These are phyloP conservation scores for Capromys pilorides DNA, from an alignment of 2,797 vertebrate species.

Conservation along the genomic window DNA sequence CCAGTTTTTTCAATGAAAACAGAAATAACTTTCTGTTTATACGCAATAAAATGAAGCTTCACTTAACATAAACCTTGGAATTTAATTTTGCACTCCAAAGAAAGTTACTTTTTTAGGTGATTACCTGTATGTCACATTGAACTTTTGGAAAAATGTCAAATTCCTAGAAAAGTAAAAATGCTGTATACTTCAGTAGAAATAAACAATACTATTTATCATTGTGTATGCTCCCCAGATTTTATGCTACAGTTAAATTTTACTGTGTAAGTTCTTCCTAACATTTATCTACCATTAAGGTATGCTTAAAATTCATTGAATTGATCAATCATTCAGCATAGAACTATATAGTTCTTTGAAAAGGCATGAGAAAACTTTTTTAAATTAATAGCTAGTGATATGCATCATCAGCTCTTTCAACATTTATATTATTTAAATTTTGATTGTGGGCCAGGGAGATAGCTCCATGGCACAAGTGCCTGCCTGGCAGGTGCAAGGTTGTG, in stretches of 20 bases:
- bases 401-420: not conserved
- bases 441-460: too few relatives aligned
- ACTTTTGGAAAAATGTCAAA: conserved; percentile 1
- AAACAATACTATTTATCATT: not conserved
- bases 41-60: not conserved
- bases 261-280: not conserved
- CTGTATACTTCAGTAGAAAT: conserved; percentile 3
- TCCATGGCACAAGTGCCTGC: too few relatives aligned
- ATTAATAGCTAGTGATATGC: not conserved
- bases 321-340: conserved; percentile 29
- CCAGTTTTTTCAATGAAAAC: not conserved
- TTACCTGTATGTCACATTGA: not conserved
- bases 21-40: conserved; percentile 35
- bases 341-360: not conserved
- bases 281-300: conserved; percentile 48
- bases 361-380: conserved; percentile 25
- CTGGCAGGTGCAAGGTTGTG: too few relatives aligned
- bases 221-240: not conserved
- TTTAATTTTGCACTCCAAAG: not conserved
- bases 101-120: not conserved
- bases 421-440: conserved; percentile 8
- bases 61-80: conserved; percentile 13
- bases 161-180: conserved; percentile 24
- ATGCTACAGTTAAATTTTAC: not conserved
- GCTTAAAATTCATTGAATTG: conserved; percentile 25